phyloP scores from a whole-genome alignment of 2,797 vertebrate genomes.

The Periophthalmus magnuspinnatus region DNA sequence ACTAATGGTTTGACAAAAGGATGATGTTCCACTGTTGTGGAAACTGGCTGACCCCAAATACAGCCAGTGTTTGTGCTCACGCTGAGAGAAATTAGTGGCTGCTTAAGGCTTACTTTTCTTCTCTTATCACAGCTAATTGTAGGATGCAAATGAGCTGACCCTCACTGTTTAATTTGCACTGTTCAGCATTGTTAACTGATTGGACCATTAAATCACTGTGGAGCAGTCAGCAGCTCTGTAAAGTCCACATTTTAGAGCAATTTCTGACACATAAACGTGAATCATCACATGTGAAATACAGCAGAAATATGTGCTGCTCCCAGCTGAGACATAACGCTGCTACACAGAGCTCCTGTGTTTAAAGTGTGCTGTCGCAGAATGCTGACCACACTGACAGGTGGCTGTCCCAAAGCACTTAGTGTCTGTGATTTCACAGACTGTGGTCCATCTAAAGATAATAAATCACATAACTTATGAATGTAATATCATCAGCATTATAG shows the following conservation, averaged over 20 bases:
- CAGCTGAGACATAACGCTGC: constrained; percentile 13
- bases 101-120: constrained; percentile 16
- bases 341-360: constrained; percentile 2
- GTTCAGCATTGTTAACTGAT: constrained; percentile 11
- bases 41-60: constrained; percentile 17
- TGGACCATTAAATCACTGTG: constrained; percentile 9
- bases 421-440: constrained; percentile 2
- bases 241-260: constrained; percentile 23
- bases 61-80: constrained; percentile 13
- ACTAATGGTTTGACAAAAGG: constrained; percentile 32
- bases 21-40: constrained; percentile 19
- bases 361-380: constrained; percentile 12
- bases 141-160: constrained; percentile 1
- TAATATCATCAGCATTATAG: background rate
- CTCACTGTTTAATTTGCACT: background rate
- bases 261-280: constrained; percentile 9
- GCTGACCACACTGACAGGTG: constrained; percentile 2
- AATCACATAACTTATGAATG: background rate
- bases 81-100: constrained; percentile 25
- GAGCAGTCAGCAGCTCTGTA: constrained; percentile 5
- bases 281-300: constrained; percentile 9
- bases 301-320: constrained; percentile 9
- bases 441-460: background rate
- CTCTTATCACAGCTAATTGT: constrained; percentile 8
- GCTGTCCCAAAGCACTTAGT: background rate